Evolutionary conservation across 1,140 invertebrate genomes (phyloP).

Genomic region (Halyomorpha halys): DNA sequence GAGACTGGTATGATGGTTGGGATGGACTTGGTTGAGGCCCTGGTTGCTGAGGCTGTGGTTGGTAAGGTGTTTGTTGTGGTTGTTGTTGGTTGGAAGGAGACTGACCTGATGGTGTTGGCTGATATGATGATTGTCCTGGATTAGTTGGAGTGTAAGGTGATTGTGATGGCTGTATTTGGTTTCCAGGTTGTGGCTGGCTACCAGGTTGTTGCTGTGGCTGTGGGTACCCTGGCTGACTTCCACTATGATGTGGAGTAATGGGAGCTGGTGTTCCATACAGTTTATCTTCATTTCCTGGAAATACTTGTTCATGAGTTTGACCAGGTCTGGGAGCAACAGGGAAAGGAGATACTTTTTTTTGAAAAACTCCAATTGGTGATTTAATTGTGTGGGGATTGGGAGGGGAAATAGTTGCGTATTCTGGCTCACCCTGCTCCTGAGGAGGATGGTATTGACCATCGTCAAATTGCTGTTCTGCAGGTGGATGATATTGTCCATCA

Average conservation of each 20-base stretch:
- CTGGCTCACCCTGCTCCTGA: constrained; percentile 7
- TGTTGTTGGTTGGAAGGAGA: not conserved
- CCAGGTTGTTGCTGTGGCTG: constrained; percentile 19
- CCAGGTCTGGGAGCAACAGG: constrained; percentile 23
- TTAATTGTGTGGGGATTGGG: constrained; percentile 26
- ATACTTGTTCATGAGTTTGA: constrained; percentile 23
- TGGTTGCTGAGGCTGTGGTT: constrained; percentile 3
- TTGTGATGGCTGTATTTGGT: too few species aligned
- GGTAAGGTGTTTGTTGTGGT: not conserved
- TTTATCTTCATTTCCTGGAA: constrained; percentile 27
- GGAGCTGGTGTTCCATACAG: not conserved
- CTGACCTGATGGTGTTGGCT: constrained; percentile 11
- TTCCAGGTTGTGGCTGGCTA: constrained; percentile 17
- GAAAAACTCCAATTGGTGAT: constrained; percentile 26
- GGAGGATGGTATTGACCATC: constrained; percentile 21
- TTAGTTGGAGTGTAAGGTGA: not conserved
- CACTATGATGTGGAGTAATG: constrained; percentile 3
- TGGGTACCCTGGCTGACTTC: not conserved
- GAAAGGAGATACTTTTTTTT: constrained; percentile 24
- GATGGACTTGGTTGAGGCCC: not conserved
- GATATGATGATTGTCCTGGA: constrained; percentile 4
- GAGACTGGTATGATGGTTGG: not conserved
- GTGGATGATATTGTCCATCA: constrained; percentile 37
- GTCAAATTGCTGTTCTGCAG: constrained; percentile 11
- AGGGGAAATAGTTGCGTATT: constrained; percentile 7